Evolutionary conservation across 2,113 vertebrate species (phyloP).

Genomic region (Amblyopsis rosae): DNA sequence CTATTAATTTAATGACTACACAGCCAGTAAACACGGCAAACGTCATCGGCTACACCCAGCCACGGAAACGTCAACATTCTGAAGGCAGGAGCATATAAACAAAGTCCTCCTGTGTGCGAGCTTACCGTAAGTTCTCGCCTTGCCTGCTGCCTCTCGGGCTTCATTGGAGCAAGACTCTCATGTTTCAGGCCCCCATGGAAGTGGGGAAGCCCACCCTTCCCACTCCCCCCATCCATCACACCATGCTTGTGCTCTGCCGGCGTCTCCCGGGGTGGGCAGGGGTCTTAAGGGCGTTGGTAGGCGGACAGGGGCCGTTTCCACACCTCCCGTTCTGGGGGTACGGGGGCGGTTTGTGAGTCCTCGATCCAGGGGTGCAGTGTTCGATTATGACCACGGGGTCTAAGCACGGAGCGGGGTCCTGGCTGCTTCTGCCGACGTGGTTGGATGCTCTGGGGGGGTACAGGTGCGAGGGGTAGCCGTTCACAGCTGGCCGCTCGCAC

Average conservation of each 20-base stretch:
- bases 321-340: slow-evolving; percentile 73
- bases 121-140: slow-evolving; percentile 64
- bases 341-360: slow-evolving; percentile 71
- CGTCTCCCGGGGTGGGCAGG: slow-evolving; percentile 57
- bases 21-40: slow-evolving; percentile 62
- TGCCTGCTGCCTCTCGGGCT: slow-evolving; percentile 55
- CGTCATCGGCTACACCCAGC: slow-evolving; percentile 47
- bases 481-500: slow-evolving; percentile 33
- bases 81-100: slow-evolving; percentile 12
- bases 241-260: slow-evolving; percentile 68
- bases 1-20: slow-evolving; percentile 56
- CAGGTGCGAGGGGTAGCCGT: slow-evolving; percentile 64
- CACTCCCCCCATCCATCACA: slow-evolving; percentile 53
- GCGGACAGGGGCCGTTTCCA: slow-evolving; percentile 46
- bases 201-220: slow-evolving; percentile 47
- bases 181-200: slow-evolving; percentile 60
- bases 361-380: slow-evolving; percentile 47
- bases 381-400: slow-evolving; percentile 51
- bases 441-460: slow-evolving; percentile 26
- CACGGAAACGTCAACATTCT: slow-evolving; percentile 55
- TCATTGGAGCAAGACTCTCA: slow-evolving; percentile 63
- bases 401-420: slow-evolving; percentile 39
- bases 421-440: slow-evolving; percentile 25
- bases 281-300: slow-evolving; percentile 47
- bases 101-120: slow-evolving; percentile 20